Evolutionary conservation across 1,140 invertebrate species (phyloP).

Genomic region (Xylocopa sonorina): DNA sequence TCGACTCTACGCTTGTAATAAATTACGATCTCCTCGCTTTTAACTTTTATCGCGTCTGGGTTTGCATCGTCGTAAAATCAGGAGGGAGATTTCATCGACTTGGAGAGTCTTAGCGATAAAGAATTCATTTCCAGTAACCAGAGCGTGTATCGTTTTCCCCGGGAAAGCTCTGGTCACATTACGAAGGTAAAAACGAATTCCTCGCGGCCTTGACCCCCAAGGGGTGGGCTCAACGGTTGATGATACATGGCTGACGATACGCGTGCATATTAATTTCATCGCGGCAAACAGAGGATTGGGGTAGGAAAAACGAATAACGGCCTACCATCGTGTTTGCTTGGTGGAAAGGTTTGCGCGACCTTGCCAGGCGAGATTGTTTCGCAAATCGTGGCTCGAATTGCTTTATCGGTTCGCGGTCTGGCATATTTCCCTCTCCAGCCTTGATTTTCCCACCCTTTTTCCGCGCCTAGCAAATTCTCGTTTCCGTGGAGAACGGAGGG

Average conservation of each 20-base stretch:
- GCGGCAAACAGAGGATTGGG: neutral
- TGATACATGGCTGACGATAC: neutral
- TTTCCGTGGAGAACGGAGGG: slow-evolving; percentile 23
- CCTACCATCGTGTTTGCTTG: neutral
- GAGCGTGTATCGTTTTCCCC: neutral
- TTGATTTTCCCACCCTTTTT: slow-evolving; percentile 32
- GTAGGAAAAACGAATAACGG: neutral
- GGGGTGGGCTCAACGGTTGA: neutral
- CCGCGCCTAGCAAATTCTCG: slow-evolving; percentile 20
- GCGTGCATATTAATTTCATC: slow-evolving; percentile 13
- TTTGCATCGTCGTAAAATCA: slow-evolving; percentile 18
- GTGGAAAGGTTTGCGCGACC: slow-evolving; percentile 2
- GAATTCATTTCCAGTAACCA: neutral
- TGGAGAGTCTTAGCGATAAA: neutral
- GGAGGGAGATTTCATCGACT: neutral
- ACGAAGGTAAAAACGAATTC: slow-evolving; percentile 37
- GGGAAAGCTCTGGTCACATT: too few species aligned
- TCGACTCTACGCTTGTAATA: slow-evolving; percentile 30
- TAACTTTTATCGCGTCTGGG: neutral
- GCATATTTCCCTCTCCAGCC: slow-evolving; percentile 24
- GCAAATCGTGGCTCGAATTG: slow-evolving; percentile 31
- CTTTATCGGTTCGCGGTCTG: slow-evolving; percentile 43
- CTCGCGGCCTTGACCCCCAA: slow-evolving; percentile 19
- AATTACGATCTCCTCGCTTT: slow-evolving; percentile 34
- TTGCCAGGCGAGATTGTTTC: slow-evolving; percentile 41